Conservation (phyloP, 2,888 invertebrate genomes). For the Odontothrips loti region DNA sequence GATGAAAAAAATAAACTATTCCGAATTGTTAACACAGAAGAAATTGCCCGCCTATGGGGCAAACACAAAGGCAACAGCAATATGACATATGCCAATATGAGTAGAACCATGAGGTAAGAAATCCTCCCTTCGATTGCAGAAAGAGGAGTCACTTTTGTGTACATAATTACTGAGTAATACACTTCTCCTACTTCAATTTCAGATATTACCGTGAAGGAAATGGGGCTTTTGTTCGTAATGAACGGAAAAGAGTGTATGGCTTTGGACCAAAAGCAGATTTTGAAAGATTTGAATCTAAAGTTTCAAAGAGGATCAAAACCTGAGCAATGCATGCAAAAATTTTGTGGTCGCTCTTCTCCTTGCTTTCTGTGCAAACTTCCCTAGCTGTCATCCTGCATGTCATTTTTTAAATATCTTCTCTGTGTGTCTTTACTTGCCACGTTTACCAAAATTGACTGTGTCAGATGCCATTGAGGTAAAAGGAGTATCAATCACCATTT, state of each 20-base stretch:
- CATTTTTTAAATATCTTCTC: not conserved
- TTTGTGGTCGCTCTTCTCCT: not conserved
- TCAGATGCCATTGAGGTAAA: no score
- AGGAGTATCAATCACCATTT: no score
- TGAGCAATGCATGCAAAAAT: not conserved
- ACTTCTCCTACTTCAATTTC: not conserved
- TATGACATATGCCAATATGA: conserved; percentile 3
- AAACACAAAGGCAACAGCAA: not conserved
- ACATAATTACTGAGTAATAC: not conserved
- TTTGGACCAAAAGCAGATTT: conserved; percentile 17
- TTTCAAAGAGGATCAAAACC: not conserved
- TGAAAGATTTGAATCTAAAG: not conserved
- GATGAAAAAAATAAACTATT: not conserved
- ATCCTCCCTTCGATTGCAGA: not conserved
- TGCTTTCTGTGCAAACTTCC: not conserved
- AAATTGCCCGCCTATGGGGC: not conserved
- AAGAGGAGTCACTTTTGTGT: not conserved
- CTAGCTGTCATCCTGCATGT: not conserved
- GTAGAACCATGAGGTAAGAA: not conserved
- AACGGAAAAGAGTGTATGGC: not conserved
- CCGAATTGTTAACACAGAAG: conserved; percentile 8
- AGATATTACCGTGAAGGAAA: conserved; percentile 7
- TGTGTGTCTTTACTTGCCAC: no score
- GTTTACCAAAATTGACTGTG: no score
- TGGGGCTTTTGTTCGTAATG: not conserved